phyloP scores from a whole-genome alignment of 2,113 vertebrate species.

The Oryzias melastigma region DNA sequence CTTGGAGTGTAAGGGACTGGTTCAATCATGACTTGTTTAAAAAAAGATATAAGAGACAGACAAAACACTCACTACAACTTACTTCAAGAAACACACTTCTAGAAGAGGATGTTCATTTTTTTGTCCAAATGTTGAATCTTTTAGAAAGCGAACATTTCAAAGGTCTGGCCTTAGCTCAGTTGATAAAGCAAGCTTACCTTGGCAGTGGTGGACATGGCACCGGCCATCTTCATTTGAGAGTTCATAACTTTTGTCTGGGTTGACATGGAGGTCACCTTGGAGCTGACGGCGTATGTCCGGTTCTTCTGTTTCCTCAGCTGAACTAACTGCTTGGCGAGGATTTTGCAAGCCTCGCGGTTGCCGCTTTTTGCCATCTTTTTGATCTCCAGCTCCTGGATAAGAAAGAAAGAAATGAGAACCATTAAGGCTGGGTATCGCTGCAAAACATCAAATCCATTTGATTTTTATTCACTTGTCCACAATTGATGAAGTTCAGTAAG shows the following conservation, averaged over 20 bases:
- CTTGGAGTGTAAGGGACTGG: too few relatives aligned
- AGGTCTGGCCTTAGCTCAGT: not conserved
- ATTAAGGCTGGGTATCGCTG: too few relatives aligned
- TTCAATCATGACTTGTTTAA: too few relatives aligned
- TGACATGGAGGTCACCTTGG: conserved; percentile 96
- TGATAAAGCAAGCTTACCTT: conserved; percentile 76
- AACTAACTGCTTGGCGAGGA: conserved; percentile 94
- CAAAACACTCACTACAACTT: too few relatives aligned
- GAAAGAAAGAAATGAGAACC: not conserved
- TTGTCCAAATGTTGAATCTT: not conserved
- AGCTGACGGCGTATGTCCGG: conserved; percentile 94
- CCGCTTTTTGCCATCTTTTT: conserved; percentile 98
- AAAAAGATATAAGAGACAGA: too few relatives aligned
- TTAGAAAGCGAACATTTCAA: not conserved
- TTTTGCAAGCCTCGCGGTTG: conserved; percentile 94
- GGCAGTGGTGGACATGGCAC: conserved; percentile 94
- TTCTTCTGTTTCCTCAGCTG: conserved; percentile 94
- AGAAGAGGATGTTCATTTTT: too few relatives aligned
- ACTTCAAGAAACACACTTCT: too few relatives aligned
- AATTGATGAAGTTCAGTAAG: too few relatives aligned
- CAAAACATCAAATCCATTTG: too few relatives aligned
- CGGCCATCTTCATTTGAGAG: conserved; percentile 99
- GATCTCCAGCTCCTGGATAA: conserved; percentile 90
- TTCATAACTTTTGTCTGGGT: conserved; percentile 97
- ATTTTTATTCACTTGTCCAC: too few relatives aligned